Base-by-base conservation (phyloP, 1,140 invertebrate species). In the Colletes gigas region DNA sequence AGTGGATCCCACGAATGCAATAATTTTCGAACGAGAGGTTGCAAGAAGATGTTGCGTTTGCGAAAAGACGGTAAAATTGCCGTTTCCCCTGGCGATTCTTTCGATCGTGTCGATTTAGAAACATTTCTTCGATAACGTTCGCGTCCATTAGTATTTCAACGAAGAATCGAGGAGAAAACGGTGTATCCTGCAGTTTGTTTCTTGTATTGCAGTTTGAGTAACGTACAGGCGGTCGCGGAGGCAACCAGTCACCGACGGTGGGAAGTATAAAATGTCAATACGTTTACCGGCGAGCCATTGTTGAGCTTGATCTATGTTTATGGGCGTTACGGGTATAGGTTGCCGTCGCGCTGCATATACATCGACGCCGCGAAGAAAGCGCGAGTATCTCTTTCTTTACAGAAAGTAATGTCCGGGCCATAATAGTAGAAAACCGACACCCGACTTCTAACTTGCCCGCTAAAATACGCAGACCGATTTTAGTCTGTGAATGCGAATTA, bases 191-290 rank as follows among this genome's bases (percentile, higher is more conserved):
- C 84, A 86, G 88, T 89, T 89, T 89, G 81, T 88, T 70, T 85
- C 82, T 75, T 75, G 82, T 83, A 85, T 90, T 86, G 83, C 84
- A 83, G 87, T 91, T 89, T 90, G 88, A 91, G 87, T 91, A 91
- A 91, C 87, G 82, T 77, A 69, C 59, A 63, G 19, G 19, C 72
- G 75, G 50, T 47, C 57, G 70, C 78, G 69, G 44, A 78, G 88
- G 86, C 85, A 86, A 83, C 83, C 83, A 85, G 75, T 89, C 88
- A 82, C 78, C 60, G 52, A 30, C 14, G 66, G 68, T 81, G 81
- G 82, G 69, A 86, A 86, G 83, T 87, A 90, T 87, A 89, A 89
- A 91, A 88, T 89, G 89, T 89, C 91, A 91, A 91, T 92, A 91
- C 90, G 85, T 84, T 91, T 88, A 87, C 90, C 89, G 84, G 82